Evolutionary conservation across 2,113 vertebrate genomes (phyloP).

Genomic region (Ptilonorhynchus violaceus): DNA sequence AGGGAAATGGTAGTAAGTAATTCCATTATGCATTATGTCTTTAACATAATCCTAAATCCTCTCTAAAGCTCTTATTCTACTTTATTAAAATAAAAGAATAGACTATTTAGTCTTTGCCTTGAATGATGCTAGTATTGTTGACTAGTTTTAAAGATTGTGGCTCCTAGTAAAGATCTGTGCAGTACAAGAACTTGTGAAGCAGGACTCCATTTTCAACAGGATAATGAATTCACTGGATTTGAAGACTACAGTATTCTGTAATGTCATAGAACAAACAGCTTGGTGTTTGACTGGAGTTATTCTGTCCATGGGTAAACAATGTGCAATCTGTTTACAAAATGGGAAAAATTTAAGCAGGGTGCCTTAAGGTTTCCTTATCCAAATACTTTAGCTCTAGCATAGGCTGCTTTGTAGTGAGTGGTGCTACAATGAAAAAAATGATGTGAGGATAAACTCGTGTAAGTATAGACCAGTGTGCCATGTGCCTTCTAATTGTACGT

Average conservation of each 20-base stretch:
- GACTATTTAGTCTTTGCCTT: not conserved
- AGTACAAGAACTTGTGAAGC: not conserved
- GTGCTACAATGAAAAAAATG: not conserved
- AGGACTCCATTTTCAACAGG: not conserved
- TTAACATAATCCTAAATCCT: constrained; percentile 46
- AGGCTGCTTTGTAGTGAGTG: not conserved
- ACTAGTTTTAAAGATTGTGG: not conserved
- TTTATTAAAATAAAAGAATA: constrained; percentile 35
- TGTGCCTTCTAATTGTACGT: not conserved
- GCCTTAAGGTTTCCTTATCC: not conserved
- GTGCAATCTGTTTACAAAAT: not conserved
- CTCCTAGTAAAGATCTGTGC: not conserved
- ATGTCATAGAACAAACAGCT: not conserved
- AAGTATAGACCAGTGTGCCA: not conserved
- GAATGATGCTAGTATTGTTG: not conserved
- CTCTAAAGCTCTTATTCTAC: constrained; percentile 34
- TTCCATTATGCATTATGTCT: constrained; percentile 4
- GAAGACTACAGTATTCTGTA: not conserved
- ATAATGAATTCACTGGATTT: not conserved
- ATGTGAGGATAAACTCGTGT: not conserved
- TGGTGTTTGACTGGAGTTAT: not conserved
- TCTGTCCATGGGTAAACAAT: not conserved
- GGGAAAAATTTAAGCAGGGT: not conserved
- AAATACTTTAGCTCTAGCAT: not conserved
- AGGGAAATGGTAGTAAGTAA: constrained; percentile 17